Percentiles rank a stretch among this genome's conserved stretches.
phyloP scores from a whole-genome alignment of 2,888 invertebrate species.

The Tetheella fluctuosa region DNA sequence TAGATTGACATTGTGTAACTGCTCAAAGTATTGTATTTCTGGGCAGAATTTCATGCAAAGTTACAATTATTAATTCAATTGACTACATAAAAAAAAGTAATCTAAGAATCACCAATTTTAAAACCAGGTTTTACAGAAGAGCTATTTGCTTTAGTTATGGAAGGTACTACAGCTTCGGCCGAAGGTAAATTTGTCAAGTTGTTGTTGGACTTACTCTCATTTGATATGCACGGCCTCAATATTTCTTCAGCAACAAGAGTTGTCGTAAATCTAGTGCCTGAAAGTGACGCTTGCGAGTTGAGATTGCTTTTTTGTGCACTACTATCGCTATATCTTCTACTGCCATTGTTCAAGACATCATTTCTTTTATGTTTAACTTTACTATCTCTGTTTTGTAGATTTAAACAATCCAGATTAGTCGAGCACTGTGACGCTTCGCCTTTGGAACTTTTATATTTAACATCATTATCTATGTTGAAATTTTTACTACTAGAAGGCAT shows the following conservation, averaged over 20 bases:
- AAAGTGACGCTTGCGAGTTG: constrained; percentile 43
- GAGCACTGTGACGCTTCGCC: constrained; percentile 46
- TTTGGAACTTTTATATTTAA: constrained; percentile 60
- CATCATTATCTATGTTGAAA: constrained; percentile 63
- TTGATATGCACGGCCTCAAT: constrained; percentile 52
- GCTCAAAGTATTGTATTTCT: not conserved
- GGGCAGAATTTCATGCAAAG: not conserved
- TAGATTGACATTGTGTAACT: not conserved
- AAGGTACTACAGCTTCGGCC: constrained; percentile 43
- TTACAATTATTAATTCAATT: not conserved
- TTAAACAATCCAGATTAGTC: constrained; percentile 58
- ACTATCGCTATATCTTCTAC: constrained; percentile 72
- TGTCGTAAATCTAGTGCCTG: constrained; percentile 71
- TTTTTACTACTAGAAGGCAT: constrained; percentile 76
- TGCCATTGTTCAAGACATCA: constrained; percentile 68
- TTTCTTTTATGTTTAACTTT: constrained; percentile 54
- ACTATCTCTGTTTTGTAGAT: constrained; percentile 55
- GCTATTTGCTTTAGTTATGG: constrained; percentile 68
- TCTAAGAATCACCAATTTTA: constrained; percentile 54
- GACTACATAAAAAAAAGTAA: not conserved
- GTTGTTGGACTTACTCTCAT: constrained; percentile 52
- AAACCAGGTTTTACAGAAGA: constrained; percentile 67
- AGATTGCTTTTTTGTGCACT: constrained; percentile 64
- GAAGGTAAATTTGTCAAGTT: constrained; percentile 30
- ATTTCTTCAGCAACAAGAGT: constrained; percentile 69